phyloP scores from a whole-genome alignment of 2,888 invertebrate species.

The Hipparchia sbordonii region DNA sequence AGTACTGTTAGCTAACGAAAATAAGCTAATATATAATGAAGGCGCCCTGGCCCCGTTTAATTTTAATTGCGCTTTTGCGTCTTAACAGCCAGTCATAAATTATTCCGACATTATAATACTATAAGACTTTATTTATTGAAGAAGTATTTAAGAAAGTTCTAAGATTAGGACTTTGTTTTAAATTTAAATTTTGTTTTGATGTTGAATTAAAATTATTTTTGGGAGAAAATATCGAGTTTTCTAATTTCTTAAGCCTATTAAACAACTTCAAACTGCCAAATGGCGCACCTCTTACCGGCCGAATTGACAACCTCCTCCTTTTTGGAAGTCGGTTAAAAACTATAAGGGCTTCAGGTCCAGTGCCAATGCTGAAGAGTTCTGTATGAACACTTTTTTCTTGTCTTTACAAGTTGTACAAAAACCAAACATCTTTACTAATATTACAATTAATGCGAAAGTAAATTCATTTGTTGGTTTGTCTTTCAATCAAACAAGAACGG shows the following conservation, averaged over 20 bases:
- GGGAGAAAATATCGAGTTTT: background rate
- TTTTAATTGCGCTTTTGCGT: constrained; percentile 19
- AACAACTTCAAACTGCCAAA: background rate
- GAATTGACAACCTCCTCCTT: too few relatives aligned
- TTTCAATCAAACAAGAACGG: too few relatives aligned
- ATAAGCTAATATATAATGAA: constrained; percentile 19
- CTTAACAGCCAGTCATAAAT: constrained; percentile 18
- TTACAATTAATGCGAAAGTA: too few relatives aligned
- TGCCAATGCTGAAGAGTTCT: too few relatives aligned
- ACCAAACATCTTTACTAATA: too few relatives aligned
- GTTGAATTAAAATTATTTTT: background rate
- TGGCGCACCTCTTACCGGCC: background rate
- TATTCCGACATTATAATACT: constrained; percentile 6
- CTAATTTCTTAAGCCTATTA: too few relatives aligned
- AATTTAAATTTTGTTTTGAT: background rate
- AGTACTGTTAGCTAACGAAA: background rate
- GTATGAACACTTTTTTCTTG: too few relatives aligned
- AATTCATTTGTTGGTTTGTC: too few relatives aligned
- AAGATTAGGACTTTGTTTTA: background rate
- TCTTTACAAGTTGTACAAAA: too few relatives aligned
- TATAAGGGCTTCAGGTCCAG: too few relatives aligned
- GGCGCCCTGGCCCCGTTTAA: constrained; percentile 16
- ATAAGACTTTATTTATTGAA: background rate
- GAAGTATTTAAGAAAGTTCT: constrained; percentile 11
- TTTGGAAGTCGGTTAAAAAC: too few relatives aligned